Conservation (phyloP, 2,113 vertebrate species). For the Amblyornis subalaris region DNA sequence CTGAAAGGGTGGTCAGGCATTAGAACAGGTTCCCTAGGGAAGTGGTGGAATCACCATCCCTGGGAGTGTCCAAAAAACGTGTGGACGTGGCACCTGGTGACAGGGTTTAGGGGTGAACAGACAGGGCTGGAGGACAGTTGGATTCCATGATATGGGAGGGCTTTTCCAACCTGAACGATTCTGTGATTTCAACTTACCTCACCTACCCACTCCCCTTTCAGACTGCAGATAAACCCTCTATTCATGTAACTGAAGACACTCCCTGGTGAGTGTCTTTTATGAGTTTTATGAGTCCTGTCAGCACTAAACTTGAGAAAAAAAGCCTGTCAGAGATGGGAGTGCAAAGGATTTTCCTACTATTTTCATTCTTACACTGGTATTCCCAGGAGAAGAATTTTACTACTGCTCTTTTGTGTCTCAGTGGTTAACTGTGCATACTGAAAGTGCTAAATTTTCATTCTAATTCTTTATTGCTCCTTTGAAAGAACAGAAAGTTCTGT, state of each 20-base stretch:
- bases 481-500: not conserved
- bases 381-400: not conserved
- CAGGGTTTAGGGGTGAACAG: not conserved
- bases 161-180: not conserved
- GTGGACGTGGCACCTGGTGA: not conserved
- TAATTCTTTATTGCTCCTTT: not conserved
- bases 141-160: not conserved
- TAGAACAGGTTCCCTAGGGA: no score
- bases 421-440: not conserved
- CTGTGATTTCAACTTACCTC: not conserved
- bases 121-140: not conserved
- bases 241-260: rapidly evolving
- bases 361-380: not conserved
- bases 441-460: not conserved
- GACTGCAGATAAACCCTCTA: not conserved
- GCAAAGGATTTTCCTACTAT: not conserved
- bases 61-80: rapidly evolving
- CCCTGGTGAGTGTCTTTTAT: no score
- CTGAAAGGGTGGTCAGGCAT: not conserved
- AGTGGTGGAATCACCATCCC: not conserved
- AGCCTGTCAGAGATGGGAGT: not conserved
- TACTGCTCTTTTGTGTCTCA: not conserved
- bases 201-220: not conserved
- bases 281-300: not conserved
- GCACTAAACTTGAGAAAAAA: not conserved